Percentiles rank a stretch among this genome's conserved stretches.
Evolutionary conservation across 2,888 invertebrate species (phyloP).

Genomic region (Corythucha ciliata): DNA sequence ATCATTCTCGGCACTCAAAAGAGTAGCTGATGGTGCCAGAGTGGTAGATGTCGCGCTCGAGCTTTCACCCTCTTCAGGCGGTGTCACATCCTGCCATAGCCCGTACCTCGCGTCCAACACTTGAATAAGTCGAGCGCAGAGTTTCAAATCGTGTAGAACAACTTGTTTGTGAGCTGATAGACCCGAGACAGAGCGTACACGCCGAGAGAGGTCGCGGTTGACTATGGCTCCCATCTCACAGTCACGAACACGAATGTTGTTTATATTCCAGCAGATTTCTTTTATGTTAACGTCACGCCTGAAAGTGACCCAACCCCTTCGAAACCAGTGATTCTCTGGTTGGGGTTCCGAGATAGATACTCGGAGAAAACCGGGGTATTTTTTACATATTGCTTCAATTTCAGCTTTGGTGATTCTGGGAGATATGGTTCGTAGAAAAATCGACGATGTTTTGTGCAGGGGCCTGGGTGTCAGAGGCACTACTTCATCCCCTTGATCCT

Average conservation of each 20-base stretch:
- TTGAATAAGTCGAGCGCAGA: constrained; percentile 84
- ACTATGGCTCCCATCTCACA: constrained; percentile 92
- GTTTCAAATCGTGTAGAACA: constrained; percentile 80
- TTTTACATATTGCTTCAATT: constrained; percentile 89
- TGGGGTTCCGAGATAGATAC: constrained; percentile 96
- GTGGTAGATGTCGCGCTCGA: background rate
- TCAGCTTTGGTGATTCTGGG: constrained; percentile 94
- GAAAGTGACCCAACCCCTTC: constrained; percentile 98
- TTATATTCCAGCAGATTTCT: constrained; percentile 98
- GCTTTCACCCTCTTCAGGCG: background rate
- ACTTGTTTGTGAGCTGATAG: constrained; percentile 81
- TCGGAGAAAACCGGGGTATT: constrained; percentile 85
- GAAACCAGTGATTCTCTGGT: constrained; percentile 85
- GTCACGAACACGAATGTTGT: constrained; percentile 80
- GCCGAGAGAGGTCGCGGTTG: constrained; percentile 88
- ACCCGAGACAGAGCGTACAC: constrained; percentile 85
- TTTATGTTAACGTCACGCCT: constrained; percentile 94
- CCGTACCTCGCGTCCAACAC: constrained; percentile 72
- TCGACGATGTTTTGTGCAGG: constrained; percentile 91
- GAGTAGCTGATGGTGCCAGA: background rate
- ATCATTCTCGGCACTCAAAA: background rate
- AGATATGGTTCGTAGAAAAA: constrained; percentile 90
- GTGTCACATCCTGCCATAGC: constrained; percentile 33
- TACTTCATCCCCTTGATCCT: constrained; percentile 30
- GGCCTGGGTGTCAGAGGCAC: constrained; percentile 49